phyloP scores from a whole-genome alignment of 2,113 vertebrate species.

The Pelecanoides urinatrix region DNA sequence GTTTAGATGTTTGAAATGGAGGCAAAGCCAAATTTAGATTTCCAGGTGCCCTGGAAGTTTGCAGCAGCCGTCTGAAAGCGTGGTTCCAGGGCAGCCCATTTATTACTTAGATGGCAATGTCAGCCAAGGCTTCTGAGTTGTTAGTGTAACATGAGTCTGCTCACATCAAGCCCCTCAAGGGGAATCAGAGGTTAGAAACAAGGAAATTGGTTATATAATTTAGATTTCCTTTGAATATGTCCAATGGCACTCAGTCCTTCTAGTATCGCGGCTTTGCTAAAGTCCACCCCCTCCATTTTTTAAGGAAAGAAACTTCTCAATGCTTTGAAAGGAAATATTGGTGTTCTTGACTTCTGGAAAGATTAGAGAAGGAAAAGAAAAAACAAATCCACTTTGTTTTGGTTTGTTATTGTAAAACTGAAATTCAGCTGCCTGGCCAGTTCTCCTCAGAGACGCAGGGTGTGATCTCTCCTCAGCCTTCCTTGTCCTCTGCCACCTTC shows the following conservation, averaged over 20 bases:
- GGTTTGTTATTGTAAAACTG: not conserved
- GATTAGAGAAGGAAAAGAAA: not conserved
- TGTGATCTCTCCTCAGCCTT: not conserved
- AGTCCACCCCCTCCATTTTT: not conserved
- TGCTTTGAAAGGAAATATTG: not conserved
- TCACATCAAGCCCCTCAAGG: not conserved
- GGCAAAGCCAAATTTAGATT: not conserved
- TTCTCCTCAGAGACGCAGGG: not conserved
- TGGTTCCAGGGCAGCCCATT: not conserved
- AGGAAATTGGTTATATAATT: not conserved
- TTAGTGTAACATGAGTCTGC: not conserved
- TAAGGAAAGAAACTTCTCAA: not conserved
- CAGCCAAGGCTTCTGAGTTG: not conserved
- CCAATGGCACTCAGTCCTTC: not conserved
- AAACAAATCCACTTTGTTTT: not conserved
- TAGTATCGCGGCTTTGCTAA: not conserved
- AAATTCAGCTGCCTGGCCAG: not conserved
- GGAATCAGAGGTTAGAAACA: not conserved
- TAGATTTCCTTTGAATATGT: not conserved
- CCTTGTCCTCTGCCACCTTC: rapidly evolving
- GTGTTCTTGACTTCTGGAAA: not conserved
- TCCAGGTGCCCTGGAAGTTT: not conserved
- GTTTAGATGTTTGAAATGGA: not conserved
- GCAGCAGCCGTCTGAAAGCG: not conserved
- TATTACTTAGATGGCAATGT: not conserved